Conservation (phyloP, 1,140 invertebrate genomes). For the Armadillidium nasatum region DNA sequence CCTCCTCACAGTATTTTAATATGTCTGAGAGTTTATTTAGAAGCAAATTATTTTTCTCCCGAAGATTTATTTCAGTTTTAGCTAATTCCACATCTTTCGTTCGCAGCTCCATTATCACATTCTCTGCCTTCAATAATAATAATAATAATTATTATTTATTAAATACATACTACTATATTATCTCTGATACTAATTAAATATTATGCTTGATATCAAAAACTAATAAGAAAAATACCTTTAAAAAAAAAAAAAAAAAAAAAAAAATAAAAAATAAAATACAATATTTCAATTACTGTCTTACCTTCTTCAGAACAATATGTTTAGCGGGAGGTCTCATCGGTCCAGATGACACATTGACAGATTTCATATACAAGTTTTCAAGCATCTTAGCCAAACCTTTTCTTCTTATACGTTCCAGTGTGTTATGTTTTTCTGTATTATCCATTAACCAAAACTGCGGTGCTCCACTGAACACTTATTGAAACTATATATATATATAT, state of each 20-base stretch:
- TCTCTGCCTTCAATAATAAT: no score
- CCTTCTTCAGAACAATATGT: background rate
- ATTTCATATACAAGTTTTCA: background rate
- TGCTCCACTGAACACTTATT: background rate
- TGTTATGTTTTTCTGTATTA: background rate
- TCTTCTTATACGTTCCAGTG: background rate
- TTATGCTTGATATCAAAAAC: no score
- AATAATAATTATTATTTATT: no score
- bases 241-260: no score
- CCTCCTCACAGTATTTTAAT: background rate
- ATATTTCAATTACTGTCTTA: no score
- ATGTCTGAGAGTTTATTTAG: background rate
- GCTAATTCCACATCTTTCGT: background rate
- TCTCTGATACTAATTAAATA: no score
- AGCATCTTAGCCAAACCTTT: background rate
- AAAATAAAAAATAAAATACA: no score
- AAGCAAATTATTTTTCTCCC: background rate
- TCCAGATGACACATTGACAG: background rate
- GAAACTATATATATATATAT: no score
- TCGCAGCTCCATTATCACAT: background rate
- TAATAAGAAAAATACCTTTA: no score
- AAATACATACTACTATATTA: no score
- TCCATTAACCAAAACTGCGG: background rate
- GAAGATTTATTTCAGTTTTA: background rate
- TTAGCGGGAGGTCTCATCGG: background rate